Evolutionary conservation across 1,140 invertebrate species (phyloP).

Genomic region (Ericerus pela): DNA sequence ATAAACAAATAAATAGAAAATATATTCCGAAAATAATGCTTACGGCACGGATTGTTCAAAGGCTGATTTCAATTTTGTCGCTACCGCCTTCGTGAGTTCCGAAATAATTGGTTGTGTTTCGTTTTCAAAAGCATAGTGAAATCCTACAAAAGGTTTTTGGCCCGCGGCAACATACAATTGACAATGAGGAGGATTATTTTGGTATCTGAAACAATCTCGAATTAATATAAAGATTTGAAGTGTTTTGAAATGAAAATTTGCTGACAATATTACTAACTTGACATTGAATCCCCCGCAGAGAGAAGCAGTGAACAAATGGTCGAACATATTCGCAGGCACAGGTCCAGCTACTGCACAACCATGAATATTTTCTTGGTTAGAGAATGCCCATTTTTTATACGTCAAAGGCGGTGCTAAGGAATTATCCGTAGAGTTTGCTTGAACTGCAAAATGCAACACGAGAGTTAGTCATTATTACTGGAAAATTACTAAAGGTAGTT

Average conservation of each 20-base stretch:
- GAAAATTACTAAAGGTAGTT: too few species aligned
- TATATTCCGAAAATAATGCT: too few species aligned
- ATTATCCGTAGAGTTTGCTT: slow-evolving; percentile 49
- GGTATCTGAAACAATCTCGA: slow-evolving; percentile 33
- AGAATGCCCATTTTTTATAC: slow-evolving; percentile 73
- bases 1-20: too few species aligned
- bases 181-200: slow-evolving; percentile 57
- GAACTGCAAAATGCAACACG: slow-evolving; percentile 37
- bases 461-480: slow-evolving; percentile 13
- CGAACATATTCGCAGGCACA: slow-evolving; percentile 61
- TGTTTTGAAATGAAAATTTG: not conserved
- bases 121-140: slow-evolving; percentile 80
- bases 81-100: slow-evolving; percentile 78
- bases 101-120: slow-evolving; percentile 52
- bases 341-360: slow-evolving; percentile 66
- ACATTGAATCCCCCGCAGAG: slow-evolving; percentile 60
- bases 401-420: slow-evolving; percentile 41
- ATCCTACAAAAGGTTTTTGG: slow-evolving; percentile 65
- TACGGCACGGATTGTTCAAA: slow-evolving; percentile 60
- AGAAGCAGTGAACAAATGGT: slow-evolving; percentile 69
- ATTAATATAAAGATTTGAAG: not conserved
- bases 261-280: slow-evolving; percentile 11
- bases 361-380: slow-evolving; percentile 54
- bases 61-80: slow-evolving; percentile 67
- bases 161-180: slow-evolving; percentile 66